Percentiles rank a stretch among this genome's conserved stretches.
Evolutionary conservation across 1,140 invertebrate genomes (phyloP).

Genomic region (Drosophila tristis): DNA sequence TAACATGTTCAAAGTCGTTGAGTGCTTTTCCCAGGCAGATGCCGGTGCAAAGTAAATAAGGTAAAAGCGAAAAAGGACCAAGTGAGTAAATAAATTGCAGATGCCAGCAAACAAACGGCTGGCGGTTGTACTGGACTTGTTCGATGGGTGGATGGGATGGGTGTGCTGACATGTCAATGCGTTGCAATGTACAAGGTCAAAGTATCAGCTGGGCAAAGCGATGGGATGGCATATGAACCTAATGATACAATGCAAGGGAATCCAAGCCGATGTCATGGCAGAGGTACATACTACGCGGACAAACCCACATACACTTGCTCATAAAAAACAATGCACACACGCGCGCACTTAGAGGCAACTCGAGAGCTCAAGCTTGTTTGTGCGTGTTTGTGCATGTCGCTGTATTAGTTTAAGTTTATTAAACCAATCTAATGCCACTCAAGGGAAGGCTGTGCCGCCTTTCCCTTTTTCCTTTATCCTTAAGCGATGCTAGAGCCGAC

Average conservation of each 20-base stretch:
- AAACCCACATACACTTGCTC: conserved; percentile 17
- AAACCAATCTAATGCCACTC: conserved; percentile 72
- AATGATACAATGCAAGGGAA: conserved; percentile 64
- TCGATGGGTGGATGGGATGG: conserved; percentile 3
- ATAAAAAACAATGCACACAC: conserved; percentile 11
- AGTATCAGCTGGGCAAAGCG: conserved; percentile 65
- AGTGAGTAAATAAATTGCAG: conserved; percentile 70
- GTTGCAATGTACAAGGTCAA: conserved; percentile 61
- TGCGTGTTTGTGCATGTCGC: conserved; percentile 37
- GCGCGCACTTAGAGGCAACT: conserved; percentile 35
- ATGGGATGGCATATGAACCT: conserved; percentile 68
- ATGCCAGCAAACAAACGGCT: conserved; percentile 64
- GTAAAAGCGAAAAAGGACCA: conserved; percentile 25
- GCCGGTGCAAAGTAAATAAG: conserved; percentile 64
- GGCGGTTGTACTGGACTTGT: conserved; percentile 16
- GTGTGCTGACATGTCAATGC: conserved; percentile 43
- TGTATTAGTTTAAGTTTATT: conserved; percentile 69
- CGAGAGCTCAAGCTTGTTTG: conserved; percentile 16
- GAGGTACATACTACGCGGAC: background rate
- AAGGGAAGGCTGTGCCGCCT: conserved; percentile 35
- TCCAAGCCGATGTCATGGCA: conserved; percentile 9
- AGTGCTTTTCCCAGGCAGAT: conserved; percentile 12
- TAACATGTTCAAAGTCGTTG: conserved; percentile 14
- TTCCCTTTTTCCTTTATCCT: background rate
- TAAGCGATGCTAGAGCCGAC: background rate